Evolutionary conservation across 2,888 invertebrate species (phyloP).

Genomic region (Conomelus anceps): DNA sequence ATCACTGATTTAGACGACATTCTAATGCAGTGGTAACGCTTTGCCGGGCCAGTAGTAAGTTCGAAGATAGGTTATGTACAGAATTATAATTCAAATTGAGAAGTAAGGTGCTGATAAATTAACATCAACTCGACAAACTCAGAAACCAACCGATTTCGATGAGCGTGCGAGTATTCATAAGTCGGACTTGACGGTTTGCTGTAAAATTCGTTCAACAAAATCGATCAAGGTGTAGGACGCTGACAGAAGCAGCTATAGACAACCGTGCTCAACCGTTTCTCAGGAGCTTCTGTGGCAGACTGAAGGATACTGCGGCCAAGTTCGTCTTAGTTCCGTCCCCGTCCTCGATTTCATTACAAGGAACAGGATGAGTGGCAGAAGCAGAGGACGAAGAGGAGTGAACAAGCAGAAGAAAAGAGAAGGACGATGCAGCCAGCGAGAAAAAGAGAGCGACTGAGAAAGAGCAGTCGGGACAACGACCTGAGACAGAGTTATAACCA

Average conservation of each 20-base stretch:
- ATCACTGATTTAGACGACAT: background rate
- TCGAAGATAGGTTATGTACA: background rate
- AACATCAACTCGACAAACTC: background rate
- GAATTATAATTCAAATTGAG: background rate
- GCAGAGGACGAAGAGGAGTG: too few relatives aligned
- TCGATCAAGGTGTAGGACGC: background rate
- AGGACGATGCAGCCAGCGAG: too few relatives aligned
- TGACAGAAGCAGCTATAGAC: too few relatives aligned
- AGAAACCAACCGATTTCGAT: background rate
- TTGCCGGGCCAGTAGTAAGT: background rate
- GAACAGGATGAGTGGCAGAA: too few relatives aligned
- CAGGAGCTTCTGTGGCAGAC: background rate
- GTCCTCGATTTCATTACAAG: background rate
- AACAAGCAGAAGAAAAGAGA: too few relatives aligned
- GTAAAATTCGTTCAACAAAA: too few relatives aligned
- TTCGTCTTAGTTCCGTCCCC: background rate
- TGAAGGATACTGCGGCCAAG: background rate
- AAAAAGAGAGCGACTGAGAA: too few relatives aligned
- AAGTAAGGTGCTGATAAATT: background rate
- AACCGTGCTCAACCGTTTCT: background rate
- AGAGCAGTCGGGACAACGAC: background rate
- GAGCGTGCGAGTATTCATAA: background rate
- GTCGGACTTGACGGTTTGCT: background rate
- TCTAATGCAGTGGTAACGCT: background rate
- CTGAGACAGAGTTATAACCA: background rate